A percentile compares a stretch with the other conserved stretches of the same genome.
Conservation (phyloP, 1,140 invertebrate genomes). For the Leptopilina clavipes region DNA sequence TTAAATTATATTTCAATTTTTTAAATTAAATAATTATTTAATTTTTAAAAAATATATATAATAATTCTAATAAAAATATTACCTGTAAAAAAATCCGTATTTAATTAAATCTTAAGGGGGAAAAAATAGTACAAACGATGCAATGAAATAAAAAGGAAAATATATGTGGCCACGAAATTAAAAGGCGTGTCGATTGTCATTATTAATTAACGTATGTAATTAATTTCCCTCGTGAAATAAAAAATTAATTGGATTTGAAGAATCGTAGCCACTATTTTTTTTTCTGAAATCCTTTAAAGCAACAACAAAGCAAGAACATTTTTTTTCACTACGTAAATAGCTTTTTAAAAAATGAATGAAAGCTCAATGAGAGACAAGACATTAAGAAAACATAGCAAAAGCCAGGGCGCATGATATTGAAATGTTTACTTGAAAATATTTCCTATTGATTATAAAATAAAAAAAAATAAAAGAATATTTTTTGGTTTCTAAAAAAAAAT, state of each 20-base stretch:
- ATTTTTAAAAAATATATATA: too few relatives aligned
- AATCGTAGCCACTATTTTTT: not conserved
- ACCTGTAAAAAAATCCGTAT: not conserved
- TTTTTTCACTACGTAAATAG: not conserved
- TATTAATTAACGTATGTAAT: not conserved
- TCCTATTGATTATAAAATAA: not conserved
- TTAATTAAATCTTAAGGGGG: not conserved
- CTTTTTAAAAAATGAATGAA: constrained; percentile 18
- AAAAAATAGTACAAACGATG: not conserved
- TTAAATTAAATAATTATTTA: too few relatives aligned
- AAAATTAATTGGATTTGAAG: not conserved
- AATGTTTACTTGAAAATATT: constrained; percentile 26
- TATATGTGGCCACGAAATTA: not conserved
- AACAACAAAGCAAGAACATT: not conserved
- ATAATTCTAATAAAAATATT: too few relatives aligned
- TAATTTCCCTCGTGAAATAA: not conserved
- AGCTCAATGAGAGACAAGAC: constrained; percentile 46
- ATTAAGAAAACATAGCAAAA: constrained; percentile 61
- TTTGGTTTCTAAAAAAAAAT: too few relatives aligned
- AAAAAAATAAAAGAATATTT: not conserved
- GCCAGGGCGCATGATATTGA: constrained; percentile 59
- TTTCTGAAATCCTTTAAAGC: not conserved
- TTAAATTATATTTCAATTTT: too few relatives aligned
- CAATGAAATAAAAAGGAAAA: not conserved
- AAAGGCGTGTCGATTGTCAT: not conserved